Evolutionary conservation across 2,888 invertebrate genomes (phyloP), one percentile per base, ranked within the genome.

Genomic region (Galeruca laticollis): DNA sequence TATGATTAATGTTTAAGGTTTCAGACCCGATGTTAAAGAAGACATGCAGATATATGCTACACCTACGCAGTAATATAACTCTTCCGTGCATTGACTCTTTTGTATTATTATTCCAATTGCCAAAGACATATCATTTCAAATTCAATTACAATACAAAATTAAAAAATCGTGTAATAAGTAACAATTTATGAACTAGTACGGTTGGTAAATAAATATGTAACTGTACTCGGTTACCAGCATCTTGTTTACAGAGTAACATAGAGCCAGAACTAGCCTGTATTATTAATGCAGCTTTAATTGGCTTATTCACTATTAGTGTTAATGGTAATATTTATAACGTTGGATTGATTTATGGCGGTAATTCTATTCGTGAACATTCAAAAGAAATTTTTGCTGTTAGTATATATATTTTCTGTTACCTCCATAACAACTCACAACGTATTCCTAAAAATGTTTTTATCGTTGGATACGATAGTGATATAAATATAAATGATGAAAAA

Each of bases 261-360:
- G 40, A 13, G 40, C 4, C 3, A 11, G 13, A 40, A 1, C 4
- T 40, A 1, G 40, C 10, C 13, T 13, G n/a, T 40, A 40, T 40
- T 26, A 26, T 26, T 26, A 6, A 26, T 26, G 26, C 26, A 26
- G 26, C 26, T 26, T 26, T 26, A 40, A 40, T 40, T 40, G 40
- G 40, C 40, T 40, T 40, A 40, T 40, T 40, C 40, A 40, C 40
- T 40, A 40, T 40, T 40, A 40, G 40, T n/a, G 13, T 40, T 40
- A 40, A n/a, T 40, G 40, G 40, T 40, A n/a, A 5, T 5, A 40
- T 40, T 40, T 40, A 40, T 40, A 40, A 40, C 40, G 13, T 40
- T 40, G 40, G n/a, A n/a, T 40, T 40, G 40, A 40, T n/a, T 40
- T 40, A 40, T 40, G 13, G n/a, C 4, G 40, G 6, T 40, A 40